A percentile compares a stretch with the other conserved stretches of the same genome.
Evolutionary conservation across 2,113 vertebrate genomes (phyloP).

Genomic region (Atractosteus spatula): DNA sequence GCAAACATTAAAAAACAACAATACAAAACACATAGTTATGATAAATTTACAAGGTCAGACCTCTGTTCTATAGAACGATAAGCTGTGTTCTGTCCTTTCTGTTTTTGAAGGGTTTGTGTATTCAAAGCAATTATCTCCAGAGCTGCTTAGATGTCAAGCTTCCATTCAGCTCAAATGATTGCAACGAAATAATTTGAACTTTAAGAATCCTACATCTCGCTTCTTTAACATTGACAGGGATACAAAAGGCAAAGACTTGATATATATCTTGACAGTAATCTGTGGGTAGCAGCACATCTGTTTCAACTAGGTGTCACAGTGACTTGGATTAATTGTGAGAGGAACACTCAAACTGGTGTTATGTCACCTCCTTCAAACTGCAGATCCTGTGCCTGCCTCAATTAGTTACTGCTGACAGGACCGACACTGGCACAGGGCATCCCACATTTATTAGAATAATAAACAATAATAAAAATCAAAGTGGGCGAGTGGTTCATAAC

Average conservation of each 20-base stretch:
- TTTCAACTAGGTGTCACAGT: slow-evolving; percentile 24
- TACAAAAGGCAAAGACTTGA: slow-evolving; percentile 1
- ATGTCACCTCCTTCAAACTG: slow-evolving; percentile 17
- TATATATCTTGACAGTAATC: slow-evolving; percentile 23
- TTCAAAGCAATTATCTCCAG: slow-evolving; percentile 11
- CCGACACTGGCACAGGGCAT: slow-evolving; percentile 2
- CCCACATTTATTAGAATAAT: too few species aligned
- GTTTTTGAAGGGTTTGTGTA: neutral
- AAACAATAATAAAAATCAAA: too few species aligned
- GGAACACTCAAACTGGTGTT: slow-evolving; percentile 20
- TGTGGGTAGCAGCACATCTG: slow-evolving; percentile 26
- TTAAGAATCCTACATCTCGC: neutral
- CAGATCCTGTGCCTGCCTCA: slow-evolving; percentile 18
- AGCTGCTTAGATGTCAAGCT: slow-evolving; percentile 9
- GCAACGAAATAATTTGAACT: slow-evolving; percentile 4
- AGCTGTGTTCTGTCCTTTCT: neutral
- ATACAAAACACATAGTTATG: too few species aligned
- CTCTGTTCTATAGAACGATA: too few species aligned
- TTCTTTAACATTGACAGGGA: slow-evolving; percentile 1
- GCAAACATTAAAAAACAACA: too few species aligned
- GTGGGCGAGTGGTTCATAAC: too few species aligned
- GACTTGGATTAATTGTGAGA: slow-evolving; percentile 20
- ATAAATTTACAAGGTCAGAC: too few species aligned
- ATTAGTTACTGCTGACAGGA: slow-evolving; percentile 23
- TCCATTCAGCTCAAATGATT: neutral